These are phyloP conservation scores for Chloropsis hardwickii DNA, from an alignment of 2,113 vertebrate genomes.

Conservation along the genomic window DNA sequence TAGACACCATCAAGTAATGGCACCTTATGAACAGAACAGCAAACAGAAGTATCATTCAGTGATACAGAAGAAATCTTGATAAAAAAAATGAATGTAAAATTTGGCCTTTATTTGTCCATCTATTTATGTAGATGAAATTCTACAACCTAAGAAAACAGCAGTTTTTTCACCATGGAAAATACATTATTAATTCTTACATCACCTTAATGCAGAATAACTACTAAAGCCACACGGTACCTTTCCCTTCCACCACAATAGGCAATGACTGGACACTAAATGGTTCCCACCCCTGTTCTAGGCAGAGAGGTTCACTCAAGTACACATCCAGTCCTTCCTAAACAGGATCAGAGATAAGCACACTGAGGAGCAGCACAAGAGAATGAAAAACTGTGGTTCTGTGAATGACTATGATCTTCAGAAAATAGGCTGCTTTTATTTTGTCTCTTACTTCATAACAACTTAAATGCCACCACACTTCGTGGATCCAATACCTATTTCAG, in stretches of 20 bases:
- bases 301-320: background rate
- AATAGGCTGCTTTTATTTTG: background rate
- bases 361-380: fast-evolving
- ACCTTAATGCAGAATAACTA: background rate
- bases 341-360: background rate
- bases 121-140: background rate
- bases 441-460: background rate
- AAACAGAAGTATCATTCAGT: background rate
- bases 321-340: background rate
- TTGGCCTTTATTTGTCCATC: background rate
- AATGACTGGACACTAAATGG: background rate
- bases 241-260: background rate
- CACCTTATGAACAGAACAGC: background rate
- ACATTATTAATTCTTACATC: background rate
- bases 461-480: background rate
- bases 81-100: background rate
- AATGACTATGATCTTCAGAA: background rate
- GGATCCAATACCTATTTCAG: background rate
- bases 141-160: background rate
- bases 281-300: background rate
- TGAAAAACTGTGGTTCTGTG: background rate
- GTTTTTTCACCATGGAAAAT: background rate
- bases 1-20: background rate
- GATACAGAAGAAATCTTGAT: background rate
- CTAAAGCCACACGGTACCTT: background rate